Evolutionary conservation across 2,113 vertebrate species (phyloP).

Genomic region (Chamaea fasciata): DNA sequence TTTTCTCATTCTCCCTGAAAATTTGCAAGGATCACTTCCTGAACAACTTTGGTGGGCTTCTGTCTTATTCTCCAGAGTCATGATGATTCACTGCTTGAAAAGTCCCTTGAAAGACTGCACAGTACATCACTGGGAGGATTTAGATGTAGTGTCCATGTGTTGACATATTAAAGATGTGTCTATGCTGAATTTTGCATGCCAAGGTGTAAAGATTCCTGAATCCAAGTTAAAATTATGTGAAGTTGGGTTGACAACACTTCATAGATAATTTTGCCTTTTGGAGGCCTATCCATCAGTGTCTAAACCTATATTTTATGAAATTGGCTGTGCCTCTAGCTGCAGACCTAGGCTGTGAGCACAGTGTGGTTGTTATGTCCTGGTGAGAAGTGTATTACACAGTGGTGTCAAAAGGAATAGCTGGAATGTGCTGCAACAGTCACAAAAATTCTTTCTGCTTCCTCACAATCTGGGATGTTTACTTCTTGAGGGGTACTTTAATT

Average conservation of each 20-base stretch:
- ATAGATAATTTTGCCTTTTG: background rate
- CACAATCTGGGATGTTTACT: background rate
- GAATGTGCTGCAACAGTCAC: background rate
- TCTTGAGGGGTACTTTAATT: background rate
- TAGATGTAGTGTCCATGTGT: background rate
- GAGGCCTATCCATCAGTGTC: background rate
- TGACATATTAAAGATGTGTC: background rate
- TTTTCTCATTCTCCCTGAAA: background rate
- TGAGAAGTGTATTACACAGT: background rate
- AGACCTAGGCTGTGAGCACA: background rate
- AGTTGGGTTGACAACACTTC: background rate
- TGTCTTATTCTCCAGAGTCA: background rate
- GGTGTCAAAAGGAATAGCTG: background rate
- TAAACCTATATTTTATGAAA: background rate
- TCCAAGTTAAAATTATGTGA: background rate
- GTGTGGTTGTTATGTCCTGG: rapidly evolving
- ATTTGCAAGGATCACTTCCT: background rate
- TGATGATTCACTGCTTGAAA: background rate
- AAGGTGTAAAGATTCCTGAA: background rate
- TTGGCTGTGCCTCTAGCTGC: rapidly evolving
- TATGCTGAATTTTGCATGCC: background rate
- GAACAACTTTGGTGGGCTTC: background rate
- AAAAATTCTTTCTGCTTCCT: background rate
- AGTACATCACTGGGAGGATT: background rate
- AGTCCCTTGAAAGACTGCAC: background rate